These are phyloP conservation scores for Yponomeuta evonymella DNA, from an alignment of 2,888 invertebrate genomes.

Conservation along the genomic window DNA sequence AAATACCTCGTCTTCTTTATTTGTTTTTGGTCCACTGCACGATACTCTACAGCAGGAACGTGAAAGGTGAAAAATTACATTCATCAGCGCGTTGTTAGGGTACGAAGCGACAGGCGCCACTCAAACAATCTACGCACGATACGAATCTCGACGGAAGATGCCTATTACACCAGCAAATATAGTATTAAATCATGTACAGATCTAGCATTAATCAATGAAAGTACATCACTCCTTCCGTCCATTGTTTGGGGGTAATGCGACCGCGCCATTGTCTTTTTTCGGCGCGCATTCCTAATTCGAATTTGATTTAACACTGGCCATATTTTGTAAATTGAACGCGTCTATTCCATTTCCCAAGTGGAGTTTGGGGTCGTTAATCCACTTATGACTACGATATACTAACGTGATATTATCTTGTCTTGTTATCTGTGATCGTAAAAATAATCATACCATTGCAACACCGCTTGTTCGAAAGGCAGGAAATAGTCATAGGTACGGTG, in stretches of 20 bases:
- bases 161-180: constrained; percentile 47
- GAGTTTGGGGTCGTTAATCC: constrained; percentile 1
- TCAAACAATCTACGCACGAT: constrained; percentile 32
- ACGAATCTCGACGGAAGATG: constrained; percentile 42
- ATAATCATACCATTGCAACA: not conserved
- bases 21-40: constrained; percentile 2
- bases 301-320: constrained; percentile 27
- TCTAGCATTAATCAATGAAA: constrained; percentile 56
- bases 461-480: not conserved
- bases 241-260: constrained; percentile 46
- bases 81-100: constrained; percentile 33
- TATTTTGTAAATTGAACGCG: constrained; percentile 17
- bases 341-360: constrained; percentile 6
- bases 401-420: not conserved
- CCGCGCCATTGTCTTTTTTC: constrained; percentile 42
- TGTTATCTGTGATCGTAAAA: not conserved
- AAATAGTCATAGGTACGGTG: not conserved
- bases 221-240: constrained; percentile 52
- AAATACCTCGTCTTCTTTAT: not conserved
- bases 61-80: constrained; percentile 38
- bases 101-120: constrained; percentile 32
- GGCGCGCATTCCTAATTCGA: constrained; percentile 33
- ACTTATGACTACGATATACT: not conserved
- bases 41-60: constrained; percentile 18
- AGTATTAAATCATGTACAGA: constrained; percentile 41